Base-by-base conservation (phyloP, 2,113 vertebrate species). In the Solea senegalensis region DNA sequence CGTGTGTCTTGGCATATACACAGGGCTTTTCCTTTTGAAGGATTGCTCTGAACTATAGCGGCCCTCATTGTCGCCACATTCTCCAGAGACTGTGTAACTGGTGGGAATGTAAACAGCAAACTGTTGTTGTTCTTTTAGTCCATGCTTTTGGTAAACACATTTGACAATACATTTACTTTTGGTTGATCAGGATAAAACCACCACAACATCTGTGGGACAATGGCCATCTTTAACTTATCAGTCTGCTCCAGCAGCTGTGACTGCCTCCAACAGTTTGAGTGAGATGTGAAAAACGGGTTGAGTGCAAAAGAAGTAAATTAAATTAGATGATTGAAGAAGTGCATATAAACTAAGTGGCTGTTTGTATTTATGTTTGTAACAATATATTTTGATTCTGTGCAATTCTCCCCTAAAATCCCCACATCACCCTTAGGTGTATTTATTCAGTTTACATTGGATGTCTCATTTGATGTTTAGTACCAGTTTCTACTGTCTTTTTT, bases 361-460 rank as follows among this genome's bases (percentile, higher is more conserved):
- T 82, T 75, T 87, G 84, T 89, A 88, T 91, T 88, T 90, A 90
- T 89, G 50, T 86, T 73, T 84, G 82, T 89, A 87, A 83, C 52
- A 84, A 69, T 82, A 40, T 83, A 88, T 87, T 79, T 89, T 89
- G 88, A 91, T 90, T 90, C 70, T 85, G 92, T 94, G 92, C 91
- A 93, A 92, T 94, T 88, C 50, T 85, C 62, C 72, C 82, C 11
- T 84, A 75, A 84, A 86, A 58, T 57, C 74, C 67, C 70, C 62
- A 56, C 16, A 34, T 89, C 79, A 72, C 68, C 65, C n/a, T 54
- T 62, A 87, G 86, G 77, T 92, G 71, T 94, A 94, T 94, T 94
- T 94, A 94, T 94, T 94, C 83, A 80, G 83, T 88, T 84, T 85
- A 74, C 80, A 80, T 86, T 88, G 90, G 82, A 82, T 69, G 50